phyloP scores from a whole-genome alignment of 2,797 vertebrate genomes.

The Meriones psammophilus region DNA sequence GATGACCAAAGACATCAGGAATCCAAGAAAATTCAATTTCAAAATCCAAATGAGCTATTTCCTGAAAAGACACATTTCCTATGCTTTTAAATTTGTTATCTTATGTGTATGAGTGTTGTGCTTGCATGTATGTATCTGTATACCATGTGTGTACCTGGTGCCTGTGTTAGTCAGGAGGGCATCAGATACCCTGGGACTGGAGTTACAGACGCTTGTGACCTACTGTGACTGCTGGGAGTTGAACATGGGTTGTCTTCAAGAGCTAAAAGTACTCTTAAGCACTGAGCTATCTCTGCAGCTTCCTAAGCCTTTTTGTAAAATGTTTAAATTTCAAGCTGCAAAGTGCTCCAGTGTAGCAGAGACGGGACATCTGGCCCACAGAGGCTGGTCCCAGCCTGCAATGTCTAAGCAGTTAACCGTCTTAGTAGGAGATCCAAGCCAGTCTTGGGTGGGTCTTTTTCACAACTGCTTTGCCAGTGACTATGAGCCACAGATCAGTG shows the following conservation, averaged over 20 bases:
- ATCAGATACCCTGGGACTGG: neutral
- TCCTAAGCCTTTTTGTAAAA: conserved; percentile 27
- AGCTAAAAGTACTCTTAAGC: neutral
- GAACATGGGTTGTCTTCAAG: neutral
- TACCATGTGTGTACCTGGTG: neutral
- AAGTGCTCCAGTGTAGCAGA: neutral
- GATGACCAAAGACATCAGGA: conserved; percentile 47
- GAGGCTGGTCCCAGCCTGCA: neutral
- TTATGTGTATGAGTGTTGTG: neutral
- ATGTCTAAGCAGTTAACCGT: neutral
- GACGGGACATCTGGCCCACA: neutral
- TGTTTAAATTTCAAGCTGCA: conserved; percentile 53
- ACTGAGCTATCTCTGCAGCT: neutral
- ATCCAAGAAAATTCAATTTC: conserved; percentile 60
- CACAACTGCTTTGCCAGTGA: neutral
- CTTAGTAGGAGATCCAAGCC: neutral
- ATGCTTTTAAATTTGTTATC: neutral
- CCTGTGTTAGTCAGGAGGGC: neutral
- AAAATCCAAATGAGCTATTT: neutral
- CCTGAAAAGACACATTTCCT: neutral
- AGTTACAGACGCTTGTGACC: neutral
- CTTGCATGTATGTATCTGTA: neutral
- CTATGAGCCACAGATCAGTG: neutral
- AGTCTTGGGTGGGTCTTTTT: neutral
- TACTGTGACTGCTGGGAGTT: neutral